A percentile compares a stretch with the other conserved stretches of the same genome.
phyloP scores from a whole-genome alignment of 2,888 invertebrate genomes.

The Lacanobia oleracea region DNA sequence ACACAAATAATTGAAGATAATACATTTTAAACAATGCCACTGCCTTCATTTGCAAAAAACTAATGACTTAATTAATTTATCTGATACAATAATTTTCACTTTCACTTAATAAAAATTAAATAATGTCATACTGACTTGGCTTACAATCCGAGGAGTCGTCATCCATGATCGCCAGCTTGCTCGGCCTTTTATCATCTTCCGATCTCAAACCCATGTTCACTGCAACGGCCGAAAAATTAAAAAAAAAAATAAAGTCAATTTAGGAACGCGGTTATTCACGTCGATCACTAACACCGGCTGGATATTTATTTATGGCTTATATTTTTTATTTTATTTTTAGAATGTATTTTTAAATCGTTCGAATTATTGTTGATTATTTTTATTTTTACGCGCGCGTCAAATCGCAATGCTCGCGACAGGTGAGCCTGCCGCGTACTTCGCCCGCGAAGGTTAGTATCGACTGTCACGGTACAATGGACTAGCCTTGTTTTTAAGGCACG shows the following conservation, averaged over 20 bases:
- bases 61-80: slow-evolving; percentile 15
- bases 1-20: background rate
- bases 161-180: slow-evolving; percentile 89
- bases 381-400: slow-evolving; percentile 77
- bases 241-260: slow-evolving; percentile 65
- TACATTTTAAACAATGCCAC: background rate
- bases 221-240: slow-evolving; percentile 61
- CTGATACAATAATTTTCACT: slow-evolving; percentile 28
- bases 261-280: slow-evolving; percentile 61
- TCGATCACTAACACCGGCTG: slow-evolving; percentile 57
- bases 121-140: slow-evolving; percentile 80
- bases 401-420: slow-evolving; percentile 75
- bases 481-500: slow-evolving; percentile 86
- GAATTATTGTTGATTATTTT: slow-evolving; percentile 59
- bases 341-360: slow-evolving; percentile 15
- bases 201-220: slow-evolving; percentile 88
- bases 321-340: slow-evolving; percentile 24
- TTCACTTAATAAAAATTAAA: slow-evolving; percentile 31
- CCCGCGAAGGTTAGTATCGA: slow-evolving; percentile 82
- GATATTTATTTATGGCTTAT: slow-evolving; percentile 16
- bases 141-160: slow-evolving; percentile 80
- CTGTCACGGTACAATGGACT: slow-evolving; percentile 81
- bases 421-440: slow-evolving; percentile 75
- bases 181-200: slow-evolving; percentile 87
- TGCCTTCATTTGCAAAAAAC: slow-evolving; percentile 22